phyloP scores from a whole-genome alignment of 2,797 vertebrate genomes.

The Pseudotriccus pelzelni region DNA sequence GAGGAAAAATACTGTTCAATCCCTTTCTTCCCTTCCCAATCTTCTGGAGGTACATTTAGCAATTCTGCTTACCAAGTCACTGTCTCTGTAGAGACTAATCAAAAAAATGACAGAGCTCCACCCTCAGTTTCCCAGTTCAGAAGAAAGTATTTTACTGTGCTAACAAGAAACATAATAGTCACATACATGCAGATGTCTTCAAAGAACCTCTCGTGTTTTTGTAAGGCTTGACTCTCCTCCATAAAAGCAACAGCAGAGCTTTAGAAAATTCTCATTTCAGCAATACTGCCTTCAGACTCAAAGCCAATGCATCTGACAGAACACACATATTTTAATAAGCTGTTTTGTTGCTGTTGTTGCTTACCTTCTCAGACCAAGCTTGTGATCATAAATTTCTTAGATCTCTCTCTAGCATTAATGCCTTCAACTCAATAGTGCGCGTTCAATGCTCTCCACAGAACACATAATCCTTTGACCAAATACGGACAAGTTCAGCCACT shows the following conservation, averaged over 20 bases:
- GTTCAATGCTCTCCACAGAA: neutral
- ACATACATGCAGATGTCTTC: neutral
- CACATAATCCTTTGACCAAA: neutral
- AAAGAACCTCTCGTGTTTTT: neutral
- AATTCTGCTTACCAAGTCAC: neutral
- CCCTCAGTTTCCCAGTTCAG: neutral
- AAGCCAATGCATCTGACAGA: neutral
- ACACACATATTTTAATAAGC: neutral
- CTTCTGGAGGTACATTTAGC: neutral
- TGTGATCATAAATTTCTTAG: neutral
- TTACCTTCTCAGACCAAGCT: neutral
- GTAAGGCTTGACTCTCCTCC: neutral
- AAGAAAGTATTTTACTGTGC: neutral
- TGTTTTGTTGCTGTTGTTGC: neutral
- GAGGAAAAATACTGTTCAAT: neutral
- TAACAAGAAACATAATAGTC: neutral
- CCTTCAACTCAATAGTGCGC: neutral
- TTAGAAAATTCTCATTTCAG: neutral
- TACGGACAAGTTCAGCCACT: neutral
- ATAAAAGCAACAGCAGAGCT: neutral
- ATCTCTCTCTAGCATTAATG: neutral
- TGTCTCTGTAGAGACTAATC: neutral
- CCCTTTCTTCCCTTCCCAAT: no score
- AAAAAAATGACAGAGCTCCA: neutral
- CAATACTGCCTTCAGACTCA: neutral